These are phyloP conservation scores for Cryptophagus acutangulus DNA, from an alignment of 2,888 invertebrate genomes.

Conservation along the genomic window DNA sequence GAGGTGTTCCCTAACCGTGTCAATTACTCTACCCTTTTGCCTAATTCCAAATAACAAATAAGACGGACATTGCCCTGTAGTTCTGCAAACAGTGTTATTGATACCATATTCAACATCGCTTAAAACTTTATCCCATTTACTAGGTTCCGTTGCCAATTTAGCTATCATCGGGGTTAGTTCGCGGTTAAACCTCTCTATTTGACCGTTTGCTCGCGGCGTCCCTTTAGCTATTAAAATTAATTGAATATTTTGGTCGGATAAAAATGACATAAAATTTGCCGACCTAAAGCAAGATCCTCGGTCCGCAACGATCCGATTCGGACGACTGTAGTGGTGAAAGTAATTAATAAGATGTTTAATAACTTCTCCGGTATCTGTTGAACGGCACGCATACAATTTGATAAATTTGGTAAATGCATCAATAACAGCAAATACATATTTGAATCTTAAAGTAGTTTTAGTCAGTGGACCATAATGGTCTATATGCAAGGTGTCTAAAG, in stretches of 20 bases:
- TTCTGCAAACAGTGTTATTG: slow-evolving; percentile 11
- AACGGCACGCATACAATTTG: slow-evolving; percentile 3
- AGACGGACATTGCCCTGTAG: slow-evolving; percentile 13
- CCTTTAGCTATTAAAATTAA: slow-evolving; percentile 2
- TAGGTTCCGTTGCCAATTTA: slow-evolving; percentile 18
- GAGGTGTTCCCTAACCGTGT: too few species aligned
- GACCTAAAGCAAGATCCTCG: background rate
- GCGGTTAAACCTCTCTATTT: slow-evolving; percentile 3
- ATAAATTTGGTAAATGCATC: slow-evolving; percentile 10
- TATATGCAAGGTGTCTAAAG: slow-evolving; percentile 4
- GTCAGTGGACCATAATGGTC: slow-evolving; percentile 10
- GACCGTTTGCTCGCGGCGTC: slow-evolving; percentile 7
- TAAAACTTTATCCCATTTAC: slow-evolving; percentile 23
- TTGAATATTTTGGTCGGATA: background rate
- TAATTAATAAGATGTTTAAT: slow-evolving; percentile 3
- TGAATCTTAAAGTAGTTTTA: slow-evolving; percentile 4
- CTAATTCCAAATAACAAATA: slow-evolving; percentile 17
- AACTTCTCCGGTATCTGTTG: slow-evolving; percentile 1
- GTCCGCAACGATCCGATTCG: background rate
- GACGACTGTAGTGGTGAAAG: background rate
- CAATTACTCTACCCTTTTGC: slow-evolving; percentile 11
- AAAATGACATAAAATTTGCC: background rate
- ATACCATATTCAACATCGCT: slow-evolving; percentile 14
- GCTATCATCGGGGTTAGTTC: slow-evolving; percentile 9
- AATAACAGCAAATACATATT: slow-evolving; percentile 8